These are phyloP conservation scores for Nebria brevicollis DNA, from an alignment of 2,888 invertebrate species.

Conservation along the genomic window DNA sequence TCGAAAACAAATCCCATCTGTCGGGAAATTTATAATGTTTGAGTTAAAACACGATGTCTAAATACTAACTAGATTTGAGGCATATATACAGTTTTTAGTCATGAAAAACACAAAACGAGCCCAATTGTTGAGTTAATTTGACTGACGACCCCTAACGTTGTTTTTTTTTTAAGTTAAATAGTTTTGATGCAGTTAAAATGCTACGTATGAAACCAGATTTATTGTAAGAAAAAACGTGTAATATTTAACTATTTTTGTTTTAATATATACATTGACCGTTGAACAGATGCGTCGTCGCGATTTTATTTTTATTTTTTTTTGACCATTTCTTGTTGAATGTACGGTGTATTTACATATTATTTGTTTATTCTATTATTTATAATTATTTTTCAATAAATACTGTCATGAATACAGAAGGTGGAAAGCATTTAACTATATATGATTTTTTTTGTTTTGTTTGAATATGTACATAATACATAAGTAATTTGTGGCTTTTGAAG, in stretches of 20 bases:
- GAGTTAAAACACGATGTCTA: conserved; percentile 25
- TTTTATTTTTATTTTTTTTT: background rate
- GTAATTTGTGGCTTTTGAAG: background rate
- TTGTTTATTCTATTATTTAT: conserved; percentile 26
- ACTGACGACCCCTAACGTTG: no score
- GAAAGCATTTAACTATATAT: conserved; percentile 40
- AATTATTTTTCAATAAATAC: conserved; percentile 44
- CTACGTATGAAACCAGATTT: background rate
- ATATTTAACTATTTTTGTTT: conserved; percentile 40
- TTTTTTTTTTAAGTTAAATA: no score
- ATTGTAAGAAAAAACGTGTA: conserved; percentile 16
- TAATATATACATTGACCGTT: conserved; percentile 37
- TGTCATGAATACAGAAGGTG: conserved; percentile 47
- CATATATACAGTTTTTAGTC: conserved; percentile 32
- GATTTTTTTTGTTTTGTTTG: conserved; percentile 22
- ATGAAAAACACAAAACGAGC: background rate
- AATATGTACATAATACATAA: conserved; percentile 25
- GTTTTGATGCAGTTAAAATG: no score
- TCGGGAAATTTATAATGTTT: conserved; percentile 20
- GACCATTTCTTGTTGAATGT: conserved; percentile 22
- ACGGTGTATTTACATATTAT: conserved; percentile 43
- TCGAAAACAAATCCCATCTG: conserved; percentile 30
- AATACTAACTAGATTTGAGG: conserved; percentile 31
- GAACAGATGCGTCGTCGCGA: conserved; percentile 12
- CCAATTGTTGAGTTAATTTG: background rate